A percentile compares a stretch with the other conserved stretches of the same genome.
Evolutionary conservation across 2,797 vertebrate species (phyloP).

Genomic region (Cephalopachus bancanus): DNA sequence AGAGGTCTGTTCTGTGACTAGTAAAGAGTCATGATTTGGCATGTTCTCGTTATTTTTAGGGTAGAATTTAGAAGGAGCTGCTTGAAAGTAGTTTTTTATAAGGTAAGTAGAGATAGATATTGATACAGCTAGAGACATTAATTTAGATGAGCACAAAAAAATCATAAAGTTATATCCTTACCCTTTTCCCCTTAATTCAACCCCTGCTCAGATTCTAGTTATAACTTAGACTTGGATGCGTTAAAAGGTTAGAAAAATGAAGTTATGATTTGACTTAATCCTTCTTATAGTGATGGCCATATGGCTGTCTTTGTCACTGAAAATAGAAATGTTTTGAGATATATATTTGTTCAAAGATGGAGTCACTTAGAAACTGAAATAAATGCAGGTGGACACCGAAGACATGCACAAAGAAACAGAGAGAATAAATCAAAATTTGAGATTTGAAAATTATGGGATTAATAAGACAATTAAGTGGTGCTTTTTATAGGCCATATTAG

Average conservation of each 20-base stretch:
- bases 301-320: constrained; percentile 22
- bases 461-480: background rate
- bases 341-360: background rate
- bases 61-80: constrained; percentile 23
- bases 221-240: background rate
- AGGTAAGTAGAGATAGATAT: background rate
- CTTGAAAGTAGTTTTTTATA: background rate
- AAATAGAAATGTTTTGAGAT: constrained; percentile 6
- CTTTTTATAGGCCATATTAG: constrained; percentile 12
- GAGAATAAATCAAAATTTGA: background rate
- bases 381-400: constrained; percentile 12
- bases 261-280: background rate
- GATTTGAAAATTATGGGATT: background rate
- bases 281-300: constrained; percentile 4
- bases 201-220: constrained; percentile 53
- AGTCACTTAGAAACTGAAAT: constrained; percentile 1
- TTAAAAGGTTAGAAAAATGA: constrained; percentile 29
- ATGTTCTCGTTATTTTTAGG: background rate
- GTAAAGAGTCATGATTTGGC: constrained; percentile 7
- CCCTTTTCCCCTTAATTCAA: background rate
- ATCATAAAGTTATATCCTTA: background rate
- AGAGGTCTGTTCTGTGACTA: constrained; percentile 21
- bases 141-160: background rate
- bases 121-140: background rate
- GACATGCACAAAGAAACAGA: background rate